Percentiles rank a stretch among this genome's conserved stretches.
These are phyloP conservation scores for Monodelphis domestica DNA, from an alignment of 2,797 vertebrate species.

Conservation along the genomic window DNA sequence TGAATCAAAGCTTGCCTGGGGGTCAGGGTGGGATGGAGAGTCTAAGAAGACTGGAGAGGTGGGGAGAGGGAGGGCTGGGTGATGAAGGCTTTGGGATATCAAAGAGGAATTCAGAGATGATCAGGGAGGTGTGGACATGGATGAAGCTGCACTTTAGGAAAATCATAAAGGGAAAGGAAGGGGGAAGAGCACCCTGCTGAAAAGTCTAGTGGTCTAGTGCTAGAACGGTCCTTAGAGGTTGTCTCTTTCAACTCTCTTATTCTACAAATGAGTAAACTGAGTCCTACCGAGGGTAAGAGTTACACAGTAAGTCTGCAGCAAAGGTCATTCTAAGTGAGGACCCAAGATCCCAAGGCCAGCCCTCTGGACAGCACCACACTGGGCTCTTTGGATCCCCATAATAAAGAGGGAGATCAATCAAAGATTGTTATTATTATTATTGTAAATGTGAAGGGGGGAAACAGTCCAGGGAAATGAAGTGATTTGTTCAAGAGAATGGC, in stretches of 20 bases:
- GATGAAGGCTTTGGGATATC: background rate
- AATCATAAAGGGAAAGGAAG: background rate
- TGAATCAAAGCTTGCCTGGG: background rate
- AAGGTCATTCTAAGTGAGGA: background rate
- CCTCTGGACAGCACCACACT: too few species aligned
- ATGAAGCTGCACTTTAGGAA: background rate
- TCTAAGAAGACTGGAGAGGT: background rate
- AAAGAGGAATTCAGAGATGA: background rate
- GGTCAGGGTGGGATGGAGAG: background rate
- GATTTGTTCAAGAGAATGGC: too few species aligned
- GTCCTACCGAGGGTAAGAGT: background rate
- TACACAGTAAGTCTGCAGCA: background rate
- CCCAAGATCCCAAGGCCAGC: too few species aligned
- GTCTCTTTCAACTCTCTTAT: background rate
- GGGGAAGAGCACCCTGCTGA: background rate
- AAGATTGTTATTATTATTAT: too few species aligned
- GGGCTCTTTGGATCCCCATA: too few species aligned
- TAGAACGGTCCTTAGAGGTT: background rate
- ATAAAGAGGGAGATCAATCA: too few species aligned
- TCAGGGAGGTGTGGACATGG: background rate
- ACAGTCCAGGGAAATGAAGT: too few species aligned
- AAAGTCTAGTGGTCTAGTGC: background rate
- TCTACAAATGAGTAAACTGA: background rate
- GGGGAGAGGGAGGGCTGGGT: too few species aligned
- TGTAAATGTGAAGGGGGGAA: too few species aligned